Base-by-base conservation (phyloP, 2,888 invertebrate species). In the Sesamia inferens region DNA sequence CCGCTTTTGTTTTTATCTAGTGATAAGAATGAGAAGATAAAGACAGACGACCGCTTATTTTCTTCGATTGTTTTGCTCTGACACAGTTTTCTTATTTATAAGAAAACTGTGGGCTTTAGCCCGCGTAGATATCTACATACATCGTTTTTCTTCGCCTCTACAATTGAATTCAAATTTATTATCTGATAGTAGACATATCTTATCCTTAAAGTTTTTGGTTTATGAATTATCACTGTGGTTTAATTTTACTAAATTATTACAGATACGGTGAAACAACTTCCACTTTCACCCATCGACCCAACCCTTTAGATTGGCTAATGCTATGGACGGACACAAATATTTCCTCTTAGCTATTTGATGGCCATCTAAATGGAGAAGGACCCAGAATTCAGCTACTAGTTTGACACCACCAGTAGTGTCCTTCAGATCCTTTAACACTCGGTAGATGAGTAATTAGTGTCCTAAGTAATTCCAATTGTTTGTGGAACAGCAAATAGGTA, bases 1-100 rank as follows among this genome's bases (percentile, higher is more conserved):
- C 47, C 55, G 48, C 76, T 47, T 57, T 71, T 70, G 83, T 81
- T 89, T 89, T 90, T 89, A 88, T 89, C 58, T 70, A 79, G 44
- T 44, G 51, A 74, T 71, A 73, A 69, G 68, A 66, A 64, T 73
- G 71, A 69, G 71, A 70, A 16, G 74, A 76, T 79, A 71, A 69
- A 76, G 74, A 83, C 68, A 62, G 74, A 77, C 67, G 85, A 51
- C 16, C 68, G 39, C 67, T 67, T 71, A 65, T 68, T 86, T 75
- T 78, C 59, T 68, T 73, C 8, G 57, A 77, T 64, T 67, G n/a
- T 24, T 58, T 19, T 48, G 44, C 48, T 65, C 57, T 59, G 24
- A 59, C 66, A 57, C 66, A 64, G 51, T 73, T 66, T 58, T 16
- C 5, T 31, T 31, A 31, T 14, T 57, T 31, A 22, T 42, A 22